Percentiles rank a stretch among this genome's conserved stretches.
Conservation (phyloP, 2,888 invertebrate genomes). For the Tupiocoris notatus region DNA sequence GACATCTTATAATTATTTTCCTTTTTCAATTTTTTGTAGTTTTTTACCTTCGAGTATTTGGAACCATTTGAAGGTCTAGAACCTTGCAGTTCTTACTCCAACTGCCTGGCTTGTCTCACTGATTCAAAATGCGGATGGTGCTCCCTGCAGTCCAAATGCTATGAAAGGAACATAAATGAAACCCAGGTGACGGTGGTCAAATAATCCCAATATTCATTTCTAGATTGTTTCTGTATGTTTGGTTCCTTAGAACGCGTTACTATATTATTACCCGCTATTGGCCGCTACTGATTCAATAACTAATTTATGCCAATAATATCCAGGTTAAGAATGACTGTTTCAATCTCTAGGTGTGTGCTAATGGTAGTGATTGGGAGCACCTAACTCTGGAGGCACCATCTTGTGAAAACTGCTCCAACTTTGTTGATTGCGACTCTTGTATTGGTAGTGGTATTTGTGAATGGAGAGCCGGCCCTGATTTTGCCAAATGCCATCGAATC, state of each 20-base stretch:
- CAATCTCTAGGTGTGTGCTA: slow-evolving; percentile 22
- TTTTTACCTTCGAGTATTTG: slow-evolving; percentile 83
- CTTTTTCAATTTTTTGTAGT: slow-evolving; percentile 55
- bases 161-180: slow-evolving; percentile 68
- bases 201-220: slow-evolving; percentile 12
- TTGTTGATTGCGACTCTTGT: slow-evolving; percentile 84
- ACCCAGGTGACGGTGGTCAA: slow-evolving; percentile 62
- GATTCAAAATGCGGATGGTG: slow-evolving; percentile 94
- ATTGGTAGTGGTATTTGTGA: slow-evolving; percentile 77
- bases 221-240: no score
- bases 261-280: no score
- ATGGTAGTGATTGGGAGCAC: slow-evolving; percentile 68
- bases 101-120: slow-evolving; percentile 82
- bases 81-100: slow-evolving; percentile 71
- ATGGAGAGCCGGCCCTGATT: slow-evolving; percentile 77
- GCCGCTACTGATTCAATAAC: no score
- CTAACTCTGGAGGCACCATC: slow-evolving; percentile 77
- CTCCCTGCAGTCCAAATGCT: slow-evolving; percentile 69
- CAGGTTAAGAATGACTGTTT: no score
- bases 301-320: no score
- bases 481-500: slow-evolving; percentile 78
- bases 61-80: slow-evolving; percentile 83
- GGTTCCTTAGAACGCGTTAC: no score
- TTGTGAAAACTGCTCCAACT: slow-evolving; percentile 85
- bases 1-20: no score